phyloP scores from a whole-genome alignment of 2,888 invertebrate genomes.

The Sminthurinus aureus region DNA sequence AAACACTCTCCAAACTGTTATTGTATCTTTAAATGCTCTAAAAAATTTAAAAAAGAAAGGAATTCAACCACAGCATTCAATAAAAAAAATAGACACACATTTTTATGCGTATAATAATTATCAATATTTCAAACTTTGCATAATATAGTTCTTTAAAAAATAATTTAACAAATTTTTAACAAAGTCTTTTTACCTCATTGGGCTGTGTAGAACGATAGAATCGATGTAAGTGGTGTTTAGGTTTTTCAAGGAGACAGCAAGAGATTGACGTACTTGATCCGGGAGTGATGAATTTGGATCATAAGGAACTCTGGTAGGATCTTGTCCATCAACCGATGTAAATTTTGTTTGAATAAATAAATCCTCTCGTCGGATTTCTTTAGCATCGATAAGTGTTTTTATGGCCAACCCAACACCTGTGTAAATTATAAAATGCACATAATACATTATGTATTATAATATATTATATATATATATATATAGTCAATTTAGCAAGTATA shows the following conservation, averaged over 20 bases:
- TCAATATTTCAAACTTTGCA: no score
- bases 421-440: no score
- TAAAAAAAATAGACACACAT: no score
- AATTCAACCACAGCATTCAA: no score
- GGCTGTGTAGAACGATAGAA: conserved; percentile 56
- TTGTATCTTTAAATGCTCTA: conserved; percentile 49
- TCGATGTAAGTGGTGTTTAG: conserved; percentile 56
- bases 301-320: conserved; percentile 55
- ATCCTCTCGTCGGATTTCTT: conserved; percentile 35
- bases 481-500: no score
- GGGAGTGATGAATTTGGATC: conserved; percentile 48
- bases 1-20: conserved; percentile 55
- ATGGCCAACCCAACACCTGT: conserved; percentile 45
- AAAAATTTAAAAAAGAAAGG: no score
- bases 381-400: conserved; percentile 20
- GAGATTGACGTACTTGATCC: conserved; percentile 51
- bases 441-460: no score
- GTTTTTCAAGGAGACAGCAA: conserved; percentile 52
- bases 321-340: conserved; percentile 57
- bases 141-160: no score
- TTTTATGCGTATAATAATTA: no score
- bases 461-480: no score
- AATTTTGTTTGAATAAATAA: conserved; percentile 57
- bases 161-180: no score
- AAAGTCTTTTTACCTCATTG: conserved; percentile 43